phyloP scores from a whole-genome alignment of 2,113 vertebrate species.

The Crotalus horridus region DNA sequence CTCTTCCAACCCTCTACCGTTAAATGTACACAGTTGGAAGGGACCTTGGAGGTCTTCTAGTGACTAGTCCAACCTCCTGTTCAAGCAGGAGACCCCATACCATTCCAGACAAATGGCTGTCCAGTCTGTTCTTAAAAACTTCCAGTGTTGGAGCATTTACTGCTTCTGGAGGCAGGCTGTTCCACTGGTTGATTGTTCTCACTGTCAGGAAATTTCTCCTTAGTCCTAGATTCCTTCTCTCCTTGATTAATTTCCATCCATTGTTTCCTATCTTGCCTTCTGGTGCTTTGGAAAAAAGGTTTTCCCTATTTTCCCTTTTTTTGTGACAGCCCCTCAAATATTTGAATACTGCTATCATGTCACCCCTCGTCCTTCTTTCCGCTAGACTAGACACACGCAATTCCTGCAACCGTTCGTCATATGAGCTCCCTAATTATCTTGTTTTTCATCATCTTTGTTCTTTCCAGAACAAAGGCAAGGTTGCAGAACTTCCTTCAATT shows the following conservation, averaged over 20 bases:
- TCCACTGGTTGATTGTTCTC: not conserved
- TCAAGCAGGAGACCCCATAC: no score
- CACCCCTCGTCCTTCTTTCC: not conserved
- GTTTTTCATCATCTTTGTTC: no score
- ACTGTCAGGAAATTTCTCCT: not conserved
- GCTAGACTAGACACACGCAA: not conserved
- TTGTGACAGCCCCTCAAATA: not conserved
- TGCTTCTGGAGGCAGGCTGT: not conserved
- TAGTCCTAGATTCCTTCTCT: not conserved
- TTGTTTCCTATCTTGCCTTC: not conserved
- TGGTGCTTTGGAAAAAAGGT: not conserved
- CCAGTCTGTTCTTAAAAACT: not conserved
- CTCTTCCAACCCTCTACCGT: not conserved
- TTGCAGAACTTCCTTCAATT: not conserved
- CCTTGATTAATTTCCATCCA: not conserved
- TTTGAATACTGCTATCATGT: not conserved
- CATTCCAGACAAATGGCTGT: not conserved
- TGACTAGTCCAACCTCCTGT: not conserved
- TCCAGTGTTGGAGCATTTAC: not conserved
- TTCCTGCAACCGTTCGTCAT: not conserved
- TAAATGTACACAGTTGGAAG: not conserved
- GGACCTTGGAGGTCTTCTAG: no score
- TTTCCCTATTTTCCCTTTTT: not conserved
- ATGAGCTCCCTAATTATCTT: not conserved
- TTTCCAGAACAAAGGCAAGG: no score